Evolutionary conservation across 1,140 invertebrate genomes (phyloP), one percentile per base, ranked within the genome.

Genomic region (Zaprionus davidi): DNA sequence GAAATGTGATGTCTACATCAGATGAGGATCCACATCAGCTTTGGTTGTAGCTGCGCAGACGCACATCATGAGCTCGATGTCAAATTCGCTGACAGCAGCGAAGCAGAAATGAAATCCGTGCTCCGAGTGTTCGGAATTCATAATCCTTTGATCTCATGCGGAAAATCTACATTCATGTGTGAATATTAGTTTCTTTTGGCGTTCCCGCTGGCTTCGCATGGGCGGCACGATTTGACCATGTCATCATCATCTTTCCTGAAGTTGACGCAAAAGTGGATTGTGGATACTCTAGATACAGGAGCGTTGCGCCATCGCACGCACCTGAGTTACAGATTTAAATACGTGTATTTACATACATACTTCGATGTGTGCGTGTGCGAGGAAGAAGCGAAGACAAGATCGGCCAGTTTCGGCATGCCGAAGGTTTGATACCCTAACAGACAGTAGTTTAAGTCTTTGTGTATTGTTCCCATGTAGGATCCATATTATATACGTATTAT

Each of bases 111-210:
- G 60, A 44, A 36, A 63, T 56, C 58, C 46, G 57, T 69, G 20
- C 46, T 59, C 26, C 49, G 12, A 53, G 22, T 31, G 55, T 53
- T 20, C 56, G 41, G 26, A 51, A 46, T 70, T 58, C 44, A 75
- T 90, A 90, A 90, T 85, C 85, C 85, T 85, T 90, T 82, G 79
- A 85, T 82, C 77, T 79, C 65, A 82, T 55, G 86, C 86, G 86
- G 86, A 90, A 90, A 90, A 90, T 85, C 55, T 66, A 79, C 60
- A 51, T 49, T 67, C 73, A 79, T 77, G 81, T 82, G 85, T 78
- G 82, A 79, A 75, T 60, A 20, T 71, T 57, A 69, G 34, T 36
- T 22, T 5, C 22, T 76, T 26, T 41, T 46, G 22, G 46, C 38
- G 11, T 28, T 70, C 59, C 71, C 67, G 58, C 66, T 70, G 60